Percentiles rank a stretch among this genome's conserved stretches.
Conservation (phyloP, 92 coral and sea anemone species). For the Umimayanthus chanpuru region DNA sequence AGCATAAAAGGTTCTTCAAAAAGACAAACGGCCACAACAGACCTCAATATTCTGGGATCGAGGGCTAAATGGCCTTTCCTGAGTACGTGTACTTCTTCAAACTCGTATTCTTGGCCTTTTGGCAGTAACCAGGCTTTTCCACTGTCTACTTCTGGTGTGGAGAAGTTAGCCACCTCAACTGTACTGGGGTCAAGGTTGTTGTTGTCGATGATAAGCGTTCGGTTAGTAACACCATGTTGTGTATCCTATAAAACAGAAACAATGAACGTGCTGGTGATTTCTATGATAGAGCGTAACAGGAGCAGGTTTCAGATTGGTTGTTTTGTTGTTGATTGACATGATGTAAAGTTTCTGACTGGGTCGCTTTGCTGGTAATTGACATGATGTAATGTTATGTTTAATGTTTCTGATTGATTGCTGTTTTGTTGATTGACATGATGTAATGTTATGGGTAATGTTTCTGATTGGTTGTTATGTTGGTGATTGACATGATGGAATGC, state of each 20-base stretch:
- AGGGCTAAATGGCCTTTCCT: conserved; percentile 65
- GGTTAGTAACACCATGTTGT: conserved; percentile 70
- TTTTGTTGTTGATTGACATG: too few species aligned
- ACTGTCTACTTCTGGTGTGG: conserved; percentile 52
- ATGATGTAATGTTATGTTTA: too few species aligned
- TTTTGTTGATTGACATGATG: too few species aligned
- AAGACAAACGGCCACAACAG: not conserved
- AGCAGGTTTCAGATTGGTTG: too few species aligned
- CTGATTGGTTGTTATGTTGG: too few species aligned
- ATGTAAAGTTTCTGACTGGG: too few species aligned
- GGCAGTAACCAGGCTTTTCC: conserved; percentile 75
- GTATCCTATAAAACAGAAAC: conserved; percentile 51
- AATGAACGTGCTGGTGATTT: not conserved
- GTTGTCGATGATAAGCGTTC: conserved; percentile 72
- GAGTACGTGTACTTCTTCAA: conserved; percentile 72
- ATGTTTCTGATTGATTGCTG: too few species aligned
- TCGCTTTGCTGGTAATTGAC: too few species aligned
- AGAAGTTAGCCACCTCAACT: conserved; percentile 56
- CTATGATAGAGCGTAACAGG: too few species aligned
- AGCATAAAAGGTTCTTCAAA: too few species aligned
- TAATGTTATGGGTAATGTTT: too few species aligned
- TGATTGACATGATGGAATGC: too few species aligned
- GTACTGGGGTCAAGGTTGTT: conserved; percentile 55
- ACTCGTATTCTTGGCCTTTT: conserved; percentile 59
- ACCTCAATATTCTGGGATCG: conserved; percentile 63